Evolutionary conservation across 2,888 invertebrate genomes (phyloP).

Genomic region (Beris chalybata): DNA sequence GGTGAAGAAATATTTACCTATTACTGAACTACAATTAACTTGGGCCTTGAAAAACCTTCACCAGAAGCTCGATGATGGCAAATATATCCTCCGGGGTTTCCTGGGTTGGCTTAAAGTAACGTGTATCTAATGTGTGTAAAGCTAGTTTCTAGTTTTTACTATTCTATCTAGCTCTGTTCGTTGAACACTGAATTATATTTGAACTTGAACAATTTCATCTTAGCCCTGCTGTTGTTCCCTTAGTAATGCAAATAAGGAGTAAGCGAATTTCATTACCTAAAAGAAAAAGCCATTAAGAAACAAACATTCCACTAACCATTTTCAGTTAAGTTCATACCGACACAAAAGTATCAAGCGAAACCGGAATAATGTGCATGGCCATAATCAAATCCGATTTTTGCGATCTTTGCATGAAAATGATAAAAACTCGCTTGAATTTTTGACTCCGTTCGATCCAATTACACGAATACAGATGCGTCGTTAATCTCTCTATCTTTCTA

Average conservation of each 20-base stretch:
- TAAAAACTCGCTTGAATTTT: conserved; percentile 51
- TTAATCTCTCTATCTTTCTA: conserved; percentile 58
- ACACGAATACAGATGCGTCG: conserved; percentile 59
- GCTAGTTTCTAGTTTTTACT: no score
- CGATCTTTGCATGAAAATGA: conserved; percentile 54
- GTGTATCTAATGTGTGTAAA: no score
- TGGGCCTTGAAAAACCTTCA: no score
- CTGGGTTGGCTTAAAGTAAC: no score
- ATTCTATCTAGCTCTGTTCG: no score
- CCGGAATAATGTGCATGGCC: conserved; percentile 61
- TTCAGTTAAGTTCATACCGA: conserved; percentile 48
- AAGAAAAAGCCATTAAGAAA: neutral
- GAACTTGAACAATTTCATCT: no score
- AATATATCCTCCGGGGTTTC: no score
- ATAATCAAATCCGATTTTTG: conserved; percentile 58
- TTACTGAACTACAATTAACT: no score
- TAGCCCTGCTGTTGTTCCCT: no score
- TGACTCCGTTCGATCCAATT: conserved; percentile 61
- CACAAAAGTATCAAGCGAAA: conserved; percentile 60
- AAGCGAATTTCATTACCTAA: neutral
- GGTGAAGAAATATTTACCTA: no score
- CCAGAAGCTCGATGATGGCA: no score
- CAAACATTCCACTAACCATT: neutral
- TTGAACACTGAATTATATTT: no score
- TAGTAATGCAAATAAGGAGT: conserved; percentile 17